A percentile compares a stretch with the other conserved stretches of the same genome.
phyloP scores from a whole-genome alignment of 1,140 invertebrate species.

The Berghia stephanieae region DNA sequence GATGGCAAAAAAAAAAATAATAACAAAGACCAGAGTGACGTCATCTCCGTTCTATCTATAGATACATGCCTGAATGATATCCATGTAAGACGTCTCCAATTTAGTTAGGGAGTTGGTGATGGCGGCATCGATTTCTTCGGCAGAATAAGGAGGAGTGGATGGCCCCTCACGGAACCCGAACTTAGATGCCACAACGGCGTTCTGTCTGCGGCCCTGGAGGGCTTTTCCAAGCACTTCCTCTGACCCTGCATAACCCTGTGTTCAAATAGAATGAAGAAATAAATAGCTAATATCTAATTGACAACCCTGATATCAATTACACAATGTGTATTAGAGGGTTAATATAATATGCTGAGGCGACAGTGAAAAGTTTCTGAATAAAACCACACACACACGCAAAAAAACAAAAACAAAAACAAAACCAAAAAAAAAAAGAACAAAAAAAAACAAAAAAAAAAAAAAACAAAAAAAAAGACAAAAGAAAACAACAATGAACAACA shows the following conservation, averaged over 20 bases:
- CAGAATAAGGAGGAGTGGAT: constrained; percentile 51
- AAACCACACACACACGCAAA: neutral
- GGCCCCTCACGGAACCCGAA: constrained; percentile 59
- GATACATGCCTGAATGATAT: constrained; percentile 63
- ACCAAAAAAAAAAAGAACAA: too few species aligned
- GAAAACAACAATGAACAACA: too few species aligned
- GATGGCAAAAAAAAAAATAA: too few species aligned
- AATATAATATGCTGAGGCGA: neutral
- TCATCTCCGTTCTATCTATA: too few species aligned
- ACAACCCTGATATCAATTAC: neutral
- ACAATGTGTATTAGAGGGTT: too few species aligned
- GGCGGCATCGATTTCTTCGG: constrained; percentile 58
- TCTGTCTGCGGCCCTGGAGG: constrained; percentile 50
- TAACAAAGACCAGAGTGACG: too few species aligned
- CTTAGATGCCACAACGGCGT: constrained; percentile 62
- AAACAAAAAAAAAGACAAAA: too few species aligned
- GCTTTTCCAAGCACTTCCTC: constrained; percentile 59
- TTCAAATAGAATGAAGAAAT: neutral
- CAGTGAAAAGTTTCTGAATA: neutral
- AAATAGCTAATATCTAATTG: neutral
- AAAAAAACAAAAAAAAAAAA: too few species aligned
- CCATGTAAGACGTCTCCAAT: constrained; percentile 58
- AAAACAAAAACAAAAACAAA: neutral
- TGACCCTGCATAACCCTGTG: constrained; percentile 60
- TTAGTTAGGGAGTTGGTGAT: constrained; percentile 50